phyloP scores from a whole-genome alignment of 2,113 vertebrate genomes.

The Phalacrocorax aristotelis region DNA sequence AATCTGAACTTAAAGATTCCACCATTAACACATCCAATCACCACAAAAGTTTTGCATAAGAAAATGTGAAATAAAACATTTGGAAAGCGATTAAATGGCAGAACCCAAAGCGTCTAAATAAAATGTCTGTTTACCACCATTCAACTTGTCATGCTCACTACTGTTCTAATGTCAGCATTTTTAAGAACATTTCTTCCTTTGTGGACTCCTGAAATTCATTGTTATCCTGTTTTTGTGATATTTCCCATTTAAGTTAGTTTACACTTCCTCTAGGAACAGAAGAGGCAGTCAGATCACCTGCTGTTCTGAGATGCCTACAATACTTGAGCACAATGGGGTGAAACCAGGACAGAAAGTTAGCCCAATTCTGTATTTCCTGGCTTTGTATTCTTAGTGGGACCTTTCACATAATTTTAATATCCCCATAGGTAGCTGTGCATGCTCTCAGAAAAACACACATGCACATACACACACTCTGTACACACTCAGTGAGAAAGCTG shows the following conservation, averaged over 20 bases:
- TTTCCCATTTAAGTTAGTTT: slow-evolving; percentile 23
- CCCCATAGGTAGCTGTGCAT: neutral
- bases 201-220: slow-evolving; percentile 15
- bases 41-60: neutral
- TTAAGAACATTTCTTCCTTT: slow-evolving; percentile 33
- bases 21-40: accelerated
- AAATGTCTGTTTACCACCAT: neutral
- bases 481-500: neutral
- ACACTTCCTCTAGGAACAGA: slow-evolving; percentile 42
- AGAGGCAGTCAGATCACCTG: slow-evolving; percentile 41
- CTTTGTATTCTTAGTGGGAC: slow-evolving; percentile 46
- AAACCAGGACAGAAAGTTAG: slow-evolving; percentile 30
- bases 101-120: neutral
- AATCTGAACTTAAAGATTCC: neutral
- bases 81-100: neutral
- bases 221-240: slow-evolving; percentile 50
- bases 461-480: neutral
- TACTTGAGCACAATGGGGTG: slow-evolving; percentile 30
- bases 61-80: neutral
- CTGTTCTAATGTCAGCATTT: neutral
- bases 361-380: slow-evolving; percentile 39
- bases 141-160: neutral
- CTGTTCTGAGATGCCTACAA: slow-evolving; percentile 18
- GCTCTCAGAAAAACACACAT: neutral
- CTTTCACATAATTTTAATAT: slow-evolving; percentile 29